A percentile compares a stretch with the other conserved stretches of the same genome.
phyloP scores from a whole-genome alignment of 2,888 invertebrate species.

The Monopis laevigella region DNA sequence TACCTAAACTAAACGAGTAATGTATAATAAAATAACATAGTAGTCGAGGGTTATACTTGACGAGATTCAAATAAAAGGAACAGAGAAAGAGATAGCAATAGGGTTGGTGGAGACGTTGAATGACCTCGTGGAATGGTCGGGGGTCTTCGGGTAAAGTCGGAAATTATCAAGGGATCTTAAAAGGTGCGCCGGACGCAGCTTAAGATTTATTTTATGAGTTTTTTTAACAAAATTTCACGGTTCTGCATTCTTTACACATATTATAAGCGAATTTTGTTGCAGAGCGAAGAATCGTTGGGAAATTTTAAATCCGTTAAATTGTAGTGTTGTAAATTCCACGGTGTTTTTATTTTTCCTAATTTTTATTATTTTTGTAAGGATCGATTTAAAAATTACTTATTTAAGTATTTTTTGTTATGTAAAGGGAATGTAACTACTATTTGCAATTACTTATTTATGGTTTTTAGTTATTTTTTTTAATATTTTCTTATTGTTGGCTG shows the following conservation, averaged over 20 bases:
- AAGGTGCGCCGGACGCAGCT: constrained; percentile 43
- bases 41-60: constrained; percentile 7
- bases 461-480: too few species aligned
- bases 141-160: constrained; percentile 34
- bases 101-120: constrained; percentile 42
- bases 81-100: constrained; percentile 45
- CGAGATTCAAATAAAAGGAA: constrained; percentile 23
- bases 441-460: too few species aligned
- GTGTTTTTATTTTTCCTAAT: too few species aligned
- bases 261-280: too few species aligned
- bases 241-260: constrained; percentile 3
- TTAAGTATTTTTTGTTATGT: too few species aligned
- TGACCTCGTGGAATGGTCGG: constrained; percentile 42
- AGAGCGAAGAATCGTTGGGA: too few species aligned
- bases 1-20: not conserved
- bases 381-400: too few species aligned
- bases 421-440: too few species aligned
- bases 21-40: not conserved
- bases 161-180: constrained; percentile 46
- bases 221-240: constrained; percentile 1
- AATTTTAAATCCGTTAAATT: too few species aligned
- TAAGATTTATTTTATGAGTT: constrained; percentile 19
- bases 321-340: too few species aligned
- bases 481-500: too few species aligned
- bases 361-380: too few species aligned